These are phyloP conservation scores for Acanthisitta chloris DNA, from an alignment of 2,113 vertebrate genomes.

Conservation along the genomic window DNA sequence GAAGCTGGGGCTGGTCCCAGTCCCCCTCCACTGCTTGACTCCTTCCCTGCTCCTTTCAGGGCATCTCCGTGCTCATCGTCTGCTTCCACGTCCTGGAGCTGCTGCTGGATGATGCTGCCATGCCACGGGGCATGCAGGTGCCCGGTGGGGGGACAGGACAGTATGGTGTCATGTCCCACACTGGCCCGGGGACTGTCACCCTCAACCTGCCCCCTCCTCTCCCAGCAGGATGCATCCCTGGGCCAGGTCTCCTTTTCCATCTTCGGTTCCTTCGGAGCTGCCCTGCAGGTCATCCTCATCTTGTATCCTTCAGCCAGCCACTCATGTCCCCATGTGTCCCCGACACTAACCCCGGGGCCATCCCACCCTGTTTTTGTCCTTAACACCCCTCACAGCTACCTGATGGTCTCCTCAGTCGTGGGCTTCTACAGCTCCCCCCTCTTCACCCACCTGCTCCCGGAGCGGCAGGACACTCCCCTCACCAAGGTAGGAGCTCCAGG, in stretches of 20 bases:
- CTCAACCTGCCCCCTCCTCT: background rate
- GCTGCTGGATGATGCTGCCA: constrained; percentile 89
- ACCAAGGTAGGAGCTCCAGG: constrained; percentile 80
- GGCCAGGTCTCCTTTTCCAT: constrained; percentile 94
- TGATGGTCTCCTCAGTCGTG: constrained; percentile 93
- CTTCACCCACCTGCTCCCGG: constrained; percentile 85
- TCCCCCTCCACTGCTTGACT: background rate
- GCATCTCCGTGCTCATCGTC: constrained; percentile 90
- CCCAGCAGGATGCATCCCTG: constrained; percentile 82
- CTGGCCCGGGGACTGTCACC: background rate
- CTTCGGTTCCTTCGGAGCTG: constrained; percentile 91
- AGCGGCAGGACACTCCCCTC: constrained; percentile 86
- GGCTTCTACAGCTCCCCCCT: constrained; percentile 95
- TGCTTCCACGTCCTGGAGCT: constrained; percentile 93
- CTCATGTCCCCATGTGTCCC: background rate
- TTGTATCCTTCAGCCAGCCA: constrained; percentile 86
- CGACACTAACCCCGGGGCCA: fast-evolving
- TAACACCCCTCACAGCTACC: constrained; percentile 74
- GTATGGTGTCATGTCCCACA: fast-evolving
- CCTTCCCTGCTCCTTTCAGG: constrained; percentile 70
- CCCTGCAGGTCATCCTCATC: constrained; percentile 93
- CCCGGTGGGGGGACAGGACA: fast-evolving
- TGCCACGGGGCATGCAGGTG: constrained; percentile 96
- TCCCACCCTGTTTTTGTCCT: constrained; percentile 32
- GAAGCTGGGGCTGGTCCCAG: fast-evolving